A percentile compares a stretch with the other conserved stretches of the same genome.
These are phyloP conservation scores for Allacma fusca DNA, from an alignment of 2,888 invertebrate genomes.

Conservation along the genomic window DNA sequence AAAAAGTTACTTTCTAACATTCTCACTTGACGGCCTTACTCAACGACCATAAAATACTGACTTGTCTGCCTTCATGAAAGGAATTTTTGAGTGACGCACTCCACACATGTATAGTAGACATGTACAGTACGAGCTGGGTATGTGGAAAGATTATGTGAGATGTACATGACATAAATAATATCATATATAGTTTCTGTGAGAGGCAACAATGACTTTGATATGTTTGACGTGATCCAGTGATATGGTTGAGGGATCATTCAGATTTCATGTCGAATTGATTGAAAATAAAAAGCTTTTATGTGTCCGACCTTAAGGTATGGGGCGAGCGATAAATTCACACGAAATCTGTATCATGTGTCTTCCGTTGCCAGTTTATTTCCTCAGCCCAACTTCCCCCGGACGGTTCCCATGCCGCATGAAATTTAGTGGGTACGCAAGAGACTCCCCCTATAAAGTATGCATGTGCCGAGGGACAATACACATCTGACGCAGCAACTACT, in stretches of 20 bases:
- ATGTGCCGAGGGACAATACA: too few relatives aligned
- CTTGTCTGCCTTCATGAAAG: conserved; percentile 21
- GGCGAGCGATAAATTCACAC: conserved; percentile 20
- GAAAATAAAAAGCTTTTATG: conserved; percentile 49
- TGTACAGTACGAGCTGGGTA: too few relatives aligned
- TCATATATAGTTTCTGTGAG: background rate
- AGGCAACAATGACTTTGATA: background rate
- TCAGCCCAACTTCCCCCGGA: conserved; percentile 3
- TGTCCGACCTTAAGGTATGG: conserved; percentile 38
- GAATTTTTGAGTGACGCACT: conserved; percentile 1
- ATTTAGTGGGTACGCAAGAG: background rate
- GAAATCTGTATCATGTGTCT: conserved; percentile 18
- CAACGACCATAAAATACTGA: conserved; percentile 23
- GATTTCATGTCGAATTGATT: conserved; percentile 45
- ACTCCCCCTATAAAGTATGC: too few relatives aligned
- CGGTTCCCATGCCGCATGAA: background rate
- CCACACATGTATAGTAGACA: background rate
- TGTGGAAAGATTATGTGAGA: too few relatives aligned
- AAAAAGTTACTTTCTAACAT: conserved; percentile 7
- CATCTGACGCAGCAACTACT: too few relatives aligned
- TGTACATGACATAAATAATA: too few relatives aligned
- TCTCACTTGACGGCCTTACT: conserved; percentile 24
- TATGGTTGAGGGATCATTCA: conserved; percentile 22
- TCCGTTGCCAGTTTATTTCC: conserved; percentile 27
- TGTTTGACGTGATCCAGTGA: conserved; percentile 3